Evolutionary conservation across 1,140 invertebrate genomes (phyloP), one percentile per base, ranked within the genome.

Genomic region (Drosophila ironensis): DNA sequence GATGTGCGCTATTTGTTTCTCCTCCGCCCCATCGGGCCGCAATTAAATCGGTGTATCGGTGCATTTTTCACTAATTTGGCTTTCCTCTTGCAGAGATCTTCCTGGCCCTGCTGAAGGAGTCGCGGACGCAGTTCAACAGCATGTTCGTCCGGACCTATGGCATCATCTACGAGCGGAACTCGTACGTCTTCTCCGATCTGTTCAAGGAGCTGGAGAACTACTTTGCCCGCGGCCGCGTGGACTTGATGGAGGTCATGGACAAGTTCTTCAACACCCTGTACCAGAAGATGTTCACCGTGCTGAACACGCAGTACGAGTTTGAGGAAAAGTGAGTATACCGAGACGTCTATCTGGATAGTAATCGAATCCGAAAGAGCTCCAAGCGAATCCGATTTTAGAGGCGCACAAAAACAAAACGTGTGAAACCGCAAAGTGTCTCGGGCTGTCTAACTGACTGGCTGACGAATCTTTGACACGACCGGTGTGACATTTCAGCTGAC

Each of bases 121-220:
- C 97, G 4, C 95, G 96, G 75, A 92, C 91, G 72, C 96, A 96
- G 87, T 97, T 99, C 89, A 95, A 99, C 90, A 93, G 94, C 24
- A 98, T 99, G 97, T 99, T 98, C 92, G 95, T 95, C 73, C 93
- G 93, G 75, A 98, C 98, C 1, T 99, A 99, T 91, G 98, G 98
- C 6, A 94, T 97, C 82, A 94, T 98, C 48, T 99, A 99, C 92
- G 95, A 98, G 84, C 94, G 97, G 81, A 97, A 99, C 89, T 92
- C 97, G 2, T 94, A 96, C 86, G 95, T 99, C 11, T 99, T 99
- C 91, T 94, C 94, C 30, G 94, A 97, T 78, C 92, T 99, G 28
- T 99, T 98, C 91, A 93, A 93, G 60, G 94, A 98, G 75, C 91
- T 99, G 64, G 96, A 98, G 87, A 94, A 93, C 68, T 99, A 99